These are phyloP conservation scores for Catharus minimus DNA, from an alignment of 2,113 vertebrate genomes.

Conservation along the genomic window DNA sequence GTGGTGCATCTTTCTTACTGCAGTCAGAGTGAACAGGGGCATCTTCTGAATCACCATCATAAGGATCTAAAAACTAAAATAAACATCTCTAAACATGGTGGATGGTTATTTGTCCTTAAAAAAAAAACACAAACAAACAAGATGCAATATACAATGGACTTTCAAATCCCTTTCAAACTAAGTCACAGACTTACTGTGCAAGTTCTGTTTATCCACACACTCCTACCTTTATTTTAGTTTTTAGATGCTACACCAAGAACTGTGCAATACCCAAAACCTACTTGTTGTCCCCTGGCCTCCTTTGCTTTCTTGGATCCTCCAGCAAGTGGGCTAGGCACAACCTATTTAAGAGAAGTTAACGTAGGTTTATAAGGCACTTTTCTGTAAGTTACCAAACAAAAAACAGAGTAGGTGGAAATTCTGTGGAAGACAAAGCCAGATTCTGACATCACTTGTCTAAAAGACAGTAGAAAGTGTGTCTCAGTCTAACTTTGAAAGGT, in stretches of 20 bases:
- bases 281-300: not conserved
- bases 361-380: not conserved
- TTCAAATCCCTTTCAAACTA: not conserved
- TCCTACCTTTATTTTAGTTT: not conserved
- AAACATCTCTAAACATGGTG: not conserved
- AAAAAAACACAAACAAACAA: not conserved
- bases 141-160: not conserved
- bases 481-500: not conserved
- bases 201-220: not conserved
- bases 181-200: not conserved
- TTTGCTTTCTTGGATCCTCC: not conserved
- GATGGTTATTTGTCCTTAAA: not conserved
- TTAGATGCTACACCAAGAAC: not conserved
- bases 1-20: not conserved
- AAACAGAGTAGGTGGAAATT: not conserved
- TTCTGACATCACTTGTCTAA: not conserved
- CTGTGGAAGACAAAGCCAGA: not conserved
- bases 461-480: not conserved
- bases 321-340: not conserved
- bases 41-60: slow-evolving; percentile 85
- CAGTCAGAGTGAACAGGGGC: not conserved
- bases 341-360: slow-evolving; percentile 4
- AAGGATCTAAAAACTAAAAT: slow-evolving; percentile 82
- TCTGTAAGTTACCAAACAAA: not conserved
- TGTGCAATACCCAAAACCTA: not conserved